phyloP scores from a whole-genome alignment of 2,888 invertebrate genomes.

The Synergus umbraculus region DNA sequence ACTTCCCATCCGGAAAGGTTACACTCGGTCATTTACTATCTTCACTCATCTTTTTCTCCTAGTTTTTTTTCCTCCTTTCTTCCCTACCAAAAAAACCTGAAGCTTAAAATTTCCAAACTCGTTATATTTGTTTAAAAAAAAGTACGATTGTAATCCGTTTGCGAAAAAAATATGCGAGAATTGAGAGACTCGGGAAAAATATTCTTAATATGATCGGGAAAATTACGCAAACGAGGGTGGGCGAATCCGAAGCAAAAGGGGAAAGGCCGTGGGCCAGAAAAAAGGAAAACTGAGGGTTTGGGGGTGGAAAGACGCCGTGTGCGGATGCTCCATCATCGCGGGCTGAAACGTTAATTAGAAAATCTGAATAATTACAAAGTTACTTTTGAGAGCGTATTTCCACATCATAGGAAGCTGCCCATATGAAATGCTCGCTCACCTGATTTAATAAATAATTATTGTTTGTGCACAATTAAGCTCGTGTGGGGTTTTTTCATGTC shows the following conservation, averaged over 20 bases:
- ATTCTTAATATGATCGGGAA: conserved; percentile 33
- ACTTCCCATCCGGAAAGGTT: conserved; percentile 52
- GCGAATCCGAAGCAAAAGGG: conserved; percentile 29
- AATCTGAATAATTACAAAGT: conserved; percentile 76
- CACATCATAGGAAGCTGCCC: conserved; percentile 47
- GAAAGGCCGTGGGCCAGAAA: conserved; percentile 50
- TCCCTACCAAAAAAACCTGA: neutral
- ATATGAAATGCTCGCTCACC: conserved; percentile 52
- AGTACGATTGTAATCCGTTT: neutral
- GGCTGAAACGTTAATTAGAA: conserved; percentile 75
- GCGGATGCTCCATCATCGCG: conserved; percentile 70
- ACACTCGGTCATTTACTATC: conserved; percentile 38
- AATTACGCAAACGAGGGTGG: conserved; percentile 21
- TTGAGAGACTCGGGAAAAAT: conserved; percentile 23
- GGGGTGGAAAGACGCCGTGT: conserved; percentile 57
- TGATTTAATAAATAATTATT: neutral
- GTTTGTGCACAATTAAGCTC: neutral
- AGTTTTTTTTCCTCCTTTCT: neutral
- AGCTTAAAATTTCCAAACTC: neutral
- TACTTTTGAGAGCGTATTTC: conserved; percentile 66
- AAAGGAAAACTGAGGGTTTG: conserved; percentile 56
- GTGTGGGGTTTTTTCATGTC: no score
- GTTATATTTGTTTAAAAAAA: no score
- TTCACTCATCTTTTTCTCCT: neutral
- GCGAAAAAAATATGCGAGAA: neutral